These are phyloP conservation scores for Chaenocephalus aceratus DNA, from an alignment of 2,113 vertebrate species.

Conservation along the genomic window DNA sequence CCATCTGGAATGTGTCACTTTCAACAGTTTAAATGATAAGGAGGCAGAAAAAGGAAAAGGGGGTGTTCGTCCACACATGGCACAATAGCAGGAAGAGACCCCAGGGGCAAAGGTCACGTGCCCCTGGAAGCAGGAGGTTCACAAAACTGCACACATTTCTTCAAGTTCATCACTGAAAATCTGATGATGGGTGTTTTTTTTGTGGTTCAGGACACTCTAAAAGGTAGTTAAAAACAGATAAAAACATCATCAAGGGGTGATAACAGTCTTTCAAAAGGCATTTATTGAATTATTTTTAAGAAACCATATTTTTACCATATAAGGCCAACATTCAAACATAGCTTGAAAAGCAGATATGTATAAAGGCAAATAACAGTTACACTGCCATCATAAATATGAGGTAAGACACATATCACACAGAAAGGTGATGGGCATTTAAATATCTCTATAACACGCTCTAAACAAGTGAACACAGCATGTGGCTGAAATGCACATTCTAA, in stretches of 20 bases:
- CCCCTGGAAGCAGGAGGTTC: conserved; percentile 26
- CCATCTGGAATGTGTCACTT: conserved; percentile 27
- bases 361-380: conserved; percentile 62
- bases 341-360: conserved; percentile 35
- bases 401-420: conserved; percentile 59
- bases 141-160: conserved; percentile 25
- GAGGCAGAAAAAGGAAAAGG: neutral
- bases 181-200: conserved; percentile 41
- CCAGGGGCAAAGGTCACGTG: conserved; percentile 40
- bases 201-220: neutral
- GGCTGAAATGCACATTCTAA: neutral
- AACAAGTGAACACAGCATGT: conserved; percentile 4
- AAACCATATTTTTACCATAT: conserved; percentile 44
- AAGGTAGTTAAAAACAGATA: neutral
- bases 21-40: conserved; percentile 25
- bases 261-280: conserved; percentile 25
- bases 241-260: neutral
- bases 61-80: conserved; percentile 1
- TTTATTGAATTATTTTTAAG: conserved; percentile 24
- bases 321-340: conserved; percentile 21
- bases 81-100: conserved; percentile 73
- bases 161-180: conserved; percentile 56
- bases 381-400: conserved; percentile 60
- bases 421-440: conserved; percentile 46
- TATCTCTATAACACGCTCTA: conserved; percentile 6